These are phyloP conservation scores for Rachycentron canadum DNA, from an alignment of 2,797 vertebrate genomes.

Conservation along the genomic window DNA sequence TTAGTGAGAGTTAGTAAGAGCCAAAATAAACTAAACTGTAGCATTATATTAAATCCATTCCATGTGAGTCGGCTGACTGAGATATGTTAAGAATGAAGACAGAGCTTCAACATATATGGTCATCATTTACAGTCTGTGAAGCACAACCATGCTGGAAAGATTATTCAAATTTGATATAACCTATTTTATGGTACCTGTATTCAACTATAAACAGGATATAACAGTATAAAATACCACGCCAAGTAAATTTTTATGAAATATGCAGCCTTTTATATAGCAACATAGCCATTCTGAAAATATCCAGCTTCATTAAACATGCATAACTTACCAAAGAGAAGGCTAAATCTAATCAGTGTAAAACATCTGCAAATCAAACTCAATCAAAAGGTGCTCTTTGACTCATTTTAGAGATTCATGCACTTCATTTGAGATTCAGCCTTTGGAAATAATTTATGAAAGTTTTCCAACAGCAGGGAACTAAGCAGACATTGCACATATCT, in stretches of 20 bases:
- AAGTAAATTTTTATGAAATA: not conserved
- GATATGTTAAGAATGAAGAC: constrained; percentile 2
- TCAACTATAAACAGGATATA: not conserved
- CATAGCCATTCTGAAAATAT: not conserved
- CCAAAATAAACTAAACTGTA: constrained; percentile 3
- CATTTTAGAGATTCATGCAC: constrained; percentile 16
- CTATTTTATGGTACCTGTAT: not conserved
- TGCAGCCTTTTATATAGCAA: constrained; percentile 2
- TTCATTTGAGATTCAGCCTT: constrained; percentile 26
- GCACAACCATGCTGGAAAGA: not conserved
- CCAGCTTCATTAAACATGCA: constrained; percentile 1
- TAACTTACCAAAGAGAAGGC: not conserved
- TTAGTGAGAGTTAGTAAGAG: not conserved
- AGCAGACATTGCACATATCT: not conserved
- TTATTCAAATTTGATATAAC: not conserved
- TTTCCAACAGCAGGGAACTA: not conserved
- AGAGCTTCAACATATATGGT: not conserved
- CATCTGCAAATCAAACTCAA: constrained; percentile 48
- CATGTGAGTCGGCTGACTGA: constrained; percentile 5
- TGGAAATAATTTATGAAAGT: not conserved
- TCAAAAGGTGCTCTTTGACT: constrained; percentile 28
- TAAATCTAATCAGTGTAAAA: constrained; percentile 42
- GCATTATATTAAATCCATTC: constrained; percentile 3
- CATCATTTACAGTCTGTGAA: constrained; percentile 3
- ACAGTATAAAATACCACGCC: not conserved